Evolutionary conservation across 2,113 vertebrate genomes (phyloP).

Genomic region (Pipra filicauda): DNA sequence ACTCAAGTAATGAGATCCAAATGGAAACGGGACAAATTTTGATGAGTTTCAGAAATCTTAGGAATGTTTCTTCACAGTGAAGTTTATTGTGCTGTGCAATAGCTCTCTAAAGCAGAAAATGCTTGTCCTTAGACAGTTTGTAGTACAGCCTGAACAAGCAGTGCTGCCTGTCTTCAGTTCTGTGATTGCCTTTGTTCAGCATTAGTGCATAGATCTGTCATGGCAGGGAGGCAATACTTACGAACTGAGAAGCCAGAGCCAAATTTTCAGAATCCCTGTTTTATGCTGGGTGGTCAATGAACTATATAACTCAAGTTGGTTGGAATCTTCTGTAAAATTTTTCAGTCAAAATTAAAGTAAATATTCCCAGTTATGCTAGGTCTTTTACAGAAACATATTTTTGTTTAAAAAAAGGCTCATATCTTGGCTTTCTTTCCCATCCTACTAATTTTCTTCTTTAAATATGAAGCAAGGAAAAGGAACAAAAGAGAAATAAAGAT

Average conservation of each 20-base stretch:
- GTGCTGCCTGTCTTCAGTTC: rapidly evolving
- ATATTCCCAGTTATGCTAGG: not conserved
- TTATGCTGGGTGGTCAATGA: not conserved
- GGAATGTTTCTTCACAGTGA: not conserved
- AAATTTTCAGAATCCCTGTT: not conserved
- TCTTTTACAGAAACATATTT: not conserved
- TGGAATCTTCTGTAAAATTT: not conserved
- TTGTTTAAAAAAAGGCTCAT: not conserved
- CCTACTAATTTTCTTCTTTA: not conserved
- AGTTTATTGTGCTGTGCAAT: not conserved
- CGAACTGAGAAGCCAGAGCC: not conserved
- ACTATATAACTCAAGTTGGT: rapidly evolving
- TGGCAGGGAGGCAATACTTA: not conserved
- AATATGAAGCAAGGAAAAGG: not conserved
- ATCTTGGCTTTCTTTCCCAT: not conserved
- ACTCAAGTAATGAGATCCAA: not conserved
- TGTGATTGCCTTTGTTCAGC: not conserved
- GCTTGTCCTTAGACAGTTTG: not conserved
- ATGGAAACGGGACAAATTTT: not conserved
- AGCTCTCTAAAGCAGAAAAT: not conserved
- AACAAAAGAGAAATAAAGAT: not conserved
- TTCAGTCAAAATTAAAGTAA: not conserved
- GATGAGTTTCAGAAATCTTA: not conserved
- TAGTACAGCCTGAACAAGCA: not conserved
- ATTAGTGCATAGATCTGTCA: rapidly evolving